phyloP scores from a whole-genome alignment of 2,113 vertebrate species.

The Chunga burmeisteri region DNA sequence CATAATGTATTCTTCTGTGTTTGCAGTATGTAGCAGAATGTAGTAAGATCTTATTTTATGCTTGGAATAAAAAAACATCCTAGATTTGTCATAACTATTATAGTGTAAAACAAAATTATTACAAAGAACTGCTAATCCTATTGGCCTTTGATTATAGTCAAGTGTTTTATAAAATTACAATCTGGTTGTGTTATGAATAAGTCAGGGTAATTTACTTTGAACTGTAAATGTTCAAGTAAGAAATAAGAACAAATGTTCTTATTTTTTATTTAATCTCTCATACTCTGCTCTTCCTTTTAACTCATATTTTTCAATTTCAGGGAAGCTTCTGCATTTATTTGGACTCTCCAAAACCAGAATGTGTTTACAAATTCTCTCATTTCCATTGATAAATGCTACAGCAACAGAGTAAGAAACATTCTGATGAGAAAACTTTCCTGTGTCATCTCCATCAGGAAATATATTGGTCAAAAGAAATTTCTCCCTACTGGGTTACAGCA shows the following conservation, averaged over 20 bases:
- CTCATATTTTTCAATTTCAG: neutral
- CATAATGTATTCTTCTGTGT: neutral
- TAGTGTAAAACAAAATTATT: conserved; percentile 37
- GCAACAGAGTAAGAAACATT: neutral
- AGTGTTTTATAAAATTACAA: conserved; percentile 6
- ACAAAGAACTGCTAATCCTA: neutral
- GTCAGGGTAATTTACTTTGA: conserved; percentile 24
- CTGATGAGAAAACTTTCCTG: neutral
- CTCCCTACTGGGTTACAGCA: neutral
- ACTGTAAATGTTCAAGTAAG: conserved; percentile 18
- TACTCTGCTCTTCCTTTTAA: neutral
- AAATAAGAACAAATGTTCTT: too few relatives aligned
- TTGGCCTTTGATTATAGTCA: conserved; percentile 43
- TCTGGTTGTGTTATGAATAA: neutral
- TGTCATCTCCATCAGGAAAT: neutral
- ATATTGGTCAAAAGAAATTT: neutral
- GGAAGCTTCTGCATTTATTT: neutral
- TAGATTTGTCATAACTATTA: neutral
- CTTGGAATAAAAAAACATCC: neutral
- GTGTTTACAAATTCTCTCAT: neutral
- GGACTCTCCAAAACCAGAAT: neutral
- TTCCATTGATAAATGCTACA: neutral
- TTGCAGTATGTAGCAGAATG: neutral
- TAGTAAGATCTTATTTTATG: neutral
- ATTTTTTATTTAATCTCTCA: neutral